A percentile compares a stretch with the other conserved stretches of the same genome.
phyloP scores from a whole-genome alignment of 2,888 invertebrate genomes.

The Belgica antarctica region DNA sequence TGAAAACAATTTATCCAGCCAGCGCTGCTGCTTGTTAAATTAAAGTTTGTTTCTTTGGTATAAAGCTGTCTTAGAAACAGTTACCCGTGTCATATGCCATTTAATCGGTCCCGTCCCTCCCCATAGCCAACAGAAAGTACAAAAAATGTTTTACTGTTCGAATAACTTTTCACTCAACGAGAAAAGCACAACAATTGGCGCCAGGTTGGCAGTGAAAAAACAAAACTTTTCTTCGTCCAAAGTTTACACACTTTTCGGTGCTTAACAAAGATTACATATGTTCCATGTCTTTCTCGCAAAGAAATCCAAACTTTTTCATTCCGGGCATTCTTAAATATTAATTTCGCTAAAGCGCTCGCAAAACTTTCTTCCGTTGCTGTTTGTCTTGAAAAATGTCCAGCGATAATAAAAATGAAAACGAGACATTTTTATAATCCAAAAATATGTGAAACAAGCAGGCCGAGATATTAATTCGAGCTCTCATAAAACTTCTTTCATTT shows the following conservation, averaged over 20 bases:
- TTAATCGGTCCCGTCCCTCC: neutral
- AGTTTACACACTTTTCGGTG: neutral
- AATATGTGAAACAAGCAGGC: slow-evolving; percentile 3
- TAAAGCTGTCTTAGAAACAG: neutral
- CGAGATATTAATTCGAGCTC: neutral
- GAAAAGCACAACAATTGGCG: neutral
- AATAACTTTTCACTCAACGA: neutral
- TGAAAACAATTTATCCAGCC: neutral
- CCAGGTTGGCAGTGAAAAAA: slow-evolving; percentile 3
- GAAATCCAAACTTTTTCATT: neutral
- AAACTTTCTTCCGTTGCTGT: too few relatives aligned
- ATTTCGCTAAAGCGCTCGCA: neutral
- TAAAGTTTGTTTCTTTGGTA: neutral
- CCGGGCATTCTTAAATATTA: neutral
- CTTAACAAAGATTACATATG: slow-evolving; percentile 21
- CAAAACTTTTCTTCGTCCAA: neutral
- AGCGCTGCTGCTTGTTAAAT: neutral
- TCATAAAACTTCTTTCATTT: too few relatives aligned
- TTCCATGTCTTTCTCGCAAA: neutral
- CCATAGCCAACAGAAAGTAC: neutral
- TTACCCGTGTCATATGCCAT: neutral
- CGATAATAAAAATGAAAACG: slow-evolving; percentile 11
- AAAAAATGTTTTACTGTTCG: slow-evolving; percentile 1
- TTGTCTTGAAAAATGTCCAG: too few relatives aligned
- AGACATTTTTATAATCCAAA: slow-evolving; percentile 33